Base-by-base conservation (phyloP, 2,797 vertebrate genomes). In the Apogon hyalosoma region DNA sequence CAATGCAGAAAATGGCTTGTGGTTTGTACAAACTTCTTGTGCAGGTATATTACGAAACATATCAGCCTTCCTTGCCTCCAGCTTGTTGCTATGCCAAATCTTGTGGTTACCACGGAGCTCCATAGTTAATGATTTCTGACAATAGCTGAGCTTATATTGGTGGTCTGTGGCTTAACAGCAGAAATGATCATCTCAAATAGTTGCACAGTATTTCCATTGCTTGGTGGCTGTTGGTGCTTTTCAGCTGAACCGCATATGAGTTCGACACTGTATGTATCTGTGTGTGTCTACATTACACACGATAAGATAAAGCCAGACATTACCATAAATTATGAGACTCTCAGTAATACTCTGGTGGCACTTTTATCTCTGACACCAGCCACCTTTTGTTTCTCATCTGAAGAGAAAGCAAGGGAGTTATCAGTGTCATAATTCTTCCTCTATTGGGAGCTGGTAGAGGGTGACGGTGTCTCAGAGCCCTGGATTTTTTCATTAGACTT, bases 301-400 rank as follows among this genome's bases (percentile, higher is more conserved):
- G 41, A 51, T 69, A 51, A 80, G 76, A 83, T 82, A 63, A 77
- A 58, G 14, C 21, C 19, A 18, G 63, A 64, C 54, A 72, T 79
- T 70, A 65, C 36, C 0, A 6, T 47, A 68, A 1, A 14, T 78
- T 73, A 75, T 61, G 41, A 86, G 57, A 63, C 79, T 80, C 41
- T 15, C 18, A 50, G 62, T 21, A 58, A 45, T 62, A 45, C 60
- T 62, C 71, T 1, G 24, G 54, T 66, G 79, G 51, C 39, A 57
- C 11, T 51, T 87, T 89, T 86, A 88, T 89, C 85, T 79, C 50
- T 68, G 78, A 86, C 78, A 81, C 61, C 72, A 78, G 68, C 47
- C 47, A 77, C 68, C 78, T 89, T 86, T 83, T 82, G 79, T 84
- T 84, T 89, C 70, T 77, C 52, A 63, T 62, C n/a, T 19, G 36